A percentile compares a stretch with the other conserved stretches of the same genome.
phyloP scores from a whole-genome alignment of 2,113 vertebrate species.

The Gobius niger region DNA sequence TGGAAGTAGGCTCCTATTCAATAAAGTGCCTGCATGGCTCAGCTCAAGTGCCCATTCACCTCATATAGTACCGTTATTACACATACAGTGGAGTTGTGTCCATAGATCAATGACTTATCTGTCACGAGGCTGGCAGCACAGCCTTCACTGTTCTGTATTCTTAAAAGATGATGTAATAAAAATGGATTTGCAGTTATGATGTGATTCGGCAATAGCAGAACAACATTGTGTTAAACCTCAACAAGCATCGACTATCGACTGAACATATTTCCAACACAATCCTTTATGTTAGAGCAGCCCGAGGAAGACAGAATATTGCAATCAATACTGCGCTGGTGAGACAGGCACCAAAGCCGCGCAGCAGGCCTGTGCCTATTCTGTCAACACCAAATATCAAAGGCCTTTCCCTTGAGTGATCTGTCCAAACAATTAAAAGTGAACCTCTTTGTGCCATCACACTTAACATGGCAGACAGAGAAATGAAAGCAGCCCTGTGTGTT shows the following conservation, averaged over 20 bases:
- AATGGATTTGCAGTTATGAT: constrained; percentile 24
- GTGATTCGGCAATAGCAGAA: constrained; percentile 20
- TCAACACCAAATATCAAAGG: constrained; percentile 76
- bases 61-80: constrained; percentile 54
- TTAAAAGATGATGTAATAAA: constrained; percentile 28
- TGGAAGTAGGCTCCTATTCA: constrained; percentile 48
- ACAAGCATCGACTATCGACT: constrained; percentile 1
- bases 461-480: constrained; percentile 72
- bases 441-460: constrained; percentile 74
- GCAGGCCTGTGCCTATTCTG: constrained; percentile 75
- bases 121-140: constrained; percentile 9
- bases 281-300: constrained; percentile 36
- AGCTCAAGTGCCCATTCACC: constrained; percentile 53
- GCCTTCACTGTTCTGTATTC: constrained; percentile 10
- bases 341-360: constrained; percentile 55
- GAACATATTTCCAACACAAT: constrained; percentile 28
- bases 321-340: constrained; percentile 45
- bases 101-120: constrained; percentile 51
- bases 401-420: constrained; percentile 74
- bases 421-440: constrained; percentile 79
- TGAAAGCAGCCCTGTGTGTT: constrained; percentile 65
- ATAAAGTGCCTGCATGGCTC: constrained; percentile 41
- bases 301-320: constrained; percentile 45
- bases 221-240: not conserved
- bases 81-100: constrained; percentile 28